Evolutionary conservation across 2,888 invertebrate genomes (phyloP), one percentile per base, ranked within the genome.

Genomic region (Pyrocoelia pectoralis): DNA sequence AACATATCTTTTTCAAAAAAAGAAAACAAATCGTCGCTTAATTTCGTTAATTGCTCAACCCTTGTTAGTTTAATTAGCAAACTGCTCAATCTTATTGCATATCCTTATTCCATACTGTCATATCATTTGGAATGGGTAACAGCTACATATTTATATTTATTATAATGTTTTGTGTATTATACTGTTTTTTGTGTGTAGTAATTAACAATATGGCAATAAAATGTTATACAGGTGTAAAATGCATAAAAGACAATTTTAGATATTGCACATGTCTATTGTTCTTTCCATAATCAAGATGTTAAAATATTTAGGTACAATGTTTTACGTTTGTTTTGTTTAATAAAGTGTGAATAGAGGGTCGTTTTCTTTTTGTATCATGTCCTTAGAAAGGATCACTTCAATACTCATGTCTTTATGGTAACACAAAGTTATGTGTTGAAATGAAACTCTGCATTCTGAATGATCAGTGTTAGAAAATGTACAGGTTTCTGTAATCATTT

Each of bases 201-300:
- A 60, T 63, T 61, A 63, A 60, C 60, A 66, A 63, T 60, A 63
- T 63, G 66, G 63, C 66, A 63, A 66, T 63, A 66, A 63, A 63
- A 63, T 65, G 61, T 61, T 65, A 63, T 63, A 65, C 60, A 63
- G 50, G 59, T 66, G 63, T 66, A 63, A 38, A 56, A 63, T 58
- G 58, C 63, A 66, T 66, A 75, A 77, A 79, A 79, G 77, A 79
- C 78, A 78, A 72, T 78, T 79, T 76, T 77, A 79, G 77, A 77
- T 74, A 76, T 74, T 79, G 80, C 80, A 80, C 80, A 79, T 77
- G 76, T 80, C 74, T 77, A 78, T 70, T 79, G 79, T 79, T 80
- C 78, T 80, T 80, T 80, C 79, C 79, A 80, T 79, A 77, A 74
- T 77, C 77, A 79, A 80, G 77, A 79, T 80, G 79, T 81, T 80